Evolutionary conservation across 2,797 vertebrate species (phyloP).

Genomic region (Acanthopagrus latus): DNA sequence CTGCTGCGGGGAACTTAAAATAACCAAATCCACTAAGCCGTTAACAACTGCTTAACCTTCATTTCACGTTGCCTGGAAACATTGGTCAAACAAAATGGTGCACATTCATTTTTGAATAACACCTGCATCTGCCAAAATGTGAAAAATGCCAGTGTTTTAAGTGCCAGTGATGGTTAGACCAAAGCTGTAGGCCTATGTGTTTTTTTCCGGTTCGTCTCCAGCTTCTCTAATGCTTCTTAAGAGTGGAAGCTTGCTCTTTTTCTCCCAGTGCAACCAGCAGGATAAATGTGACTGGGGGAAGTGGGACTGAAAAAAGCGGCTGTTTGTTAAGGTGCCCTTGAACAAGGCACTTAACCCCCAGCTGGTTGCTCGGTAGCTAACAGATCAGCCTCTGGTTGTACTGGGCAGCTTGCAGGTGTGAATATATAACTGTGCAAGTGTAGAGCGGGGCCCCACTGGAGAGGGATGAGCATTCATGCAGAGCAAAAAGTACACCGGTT

Average conservation of each 20-base stretch:
- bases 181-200: not conserved
- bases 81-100: not conserved
- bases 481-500: not conserved
- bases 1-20: constrained; percentile 34
- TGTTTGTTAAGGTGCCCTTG: constrained; percentile 39
- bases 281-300: constrained; percentile 16
- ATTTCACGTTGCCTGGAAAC: constrained; percentile 20
- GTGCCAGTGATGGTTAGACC: not conserved
- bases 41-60: constrained; percentile 17
- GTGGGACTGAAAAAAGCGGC: constrained; percentile 5
- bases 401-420: constrained; percentile 31
- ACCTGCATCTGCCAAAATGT: constrained; percentile 4
- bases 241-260: constrained; percentile 17
- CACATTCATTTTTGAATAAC: constrained; percentile 9
- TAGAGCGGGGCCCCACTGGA: not conserved
- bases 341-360: constrained; percentile 47
- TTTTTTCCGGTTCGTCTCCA: not conserved
- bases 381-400: constrained; percentile 18
- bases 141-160: not conserved
- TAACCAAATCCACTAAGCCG: constrained; percentile 15
- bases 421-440: constrained; percentile 1
- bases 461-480: not conserved
- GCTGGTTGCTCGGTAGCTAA: constrained; percentile 27
- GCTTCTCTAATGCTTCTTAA: constrained; percentile 20
- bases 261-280: constrained; percentile 4